phyloP scores from a whole-genome alignment of 2,888 invertebrate species.

The Tiliacea citrago region DNA sequence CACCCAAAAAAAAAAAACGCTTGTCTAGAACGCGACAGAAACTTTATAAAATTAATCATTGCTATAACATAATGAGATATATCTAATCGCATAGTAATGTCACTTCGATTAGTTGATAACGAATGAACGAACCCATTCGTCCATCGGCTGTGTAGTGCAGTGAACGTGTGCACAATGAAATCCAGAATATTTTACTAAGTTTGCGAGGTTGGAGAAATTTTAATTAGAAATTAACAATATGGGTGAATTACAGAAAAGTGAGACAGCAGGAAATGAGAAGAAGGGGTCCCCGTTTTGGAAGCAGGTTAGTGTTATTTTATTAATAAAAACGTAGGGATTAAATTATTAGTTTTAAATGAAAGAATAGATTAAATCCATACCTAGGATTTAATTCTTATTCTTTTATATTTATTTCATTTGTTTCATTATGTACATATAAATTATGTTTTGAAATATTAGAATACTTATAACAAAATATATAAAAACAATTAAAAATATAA shows the following conservation, averaged over 20 bases:
- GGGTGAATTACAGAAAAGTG: constrained; percentile 59
- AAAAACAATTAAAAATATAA: no score
- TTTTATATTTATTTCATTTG: no score
- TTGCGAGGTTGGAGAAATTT: constrained; percentile 5
- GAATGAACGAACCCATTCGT: constrained; percentile 19
- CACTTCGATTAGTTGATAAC: constrained; percentile 38
- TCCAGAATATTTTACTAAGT: constrained; percentile 24
- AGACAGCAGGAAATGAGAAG: constrained; percentile 32
- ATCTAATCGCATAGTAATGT: constrained; percentile 50
- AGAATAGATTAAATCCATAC: neutral
- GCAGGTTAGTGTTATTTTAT: constrained; percentile 57
- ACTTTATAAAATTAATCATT: constrained; percentile 26
- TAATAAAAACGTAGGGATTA: no score
- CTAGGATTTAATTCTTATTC: no score
- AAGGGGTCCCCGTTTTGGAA: constrained; percentile 71
- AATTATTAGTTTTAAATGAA: neutral
- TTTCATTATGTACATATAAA: no score
- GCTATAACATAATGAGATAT: constrained; percentile 14
- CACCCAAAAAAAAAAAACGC: no score
- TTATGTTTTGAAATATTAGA: no score
- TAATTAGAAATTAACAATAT: constrained; percentile 47
- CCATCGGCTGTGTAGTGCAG: constrained; percentile 21
- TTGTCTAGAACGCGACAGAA: constrained; percentile 2
- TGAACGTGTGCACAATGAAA: constrained; percentile 50
- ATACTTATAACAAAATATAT: no score